A percentile compares a stretch with the other conserved stretches of the same genome.
Evolutionary conservation across 2,797 vertebrate genomes (phyloP).

Genomic region (Syncerus caffer): DNA sequence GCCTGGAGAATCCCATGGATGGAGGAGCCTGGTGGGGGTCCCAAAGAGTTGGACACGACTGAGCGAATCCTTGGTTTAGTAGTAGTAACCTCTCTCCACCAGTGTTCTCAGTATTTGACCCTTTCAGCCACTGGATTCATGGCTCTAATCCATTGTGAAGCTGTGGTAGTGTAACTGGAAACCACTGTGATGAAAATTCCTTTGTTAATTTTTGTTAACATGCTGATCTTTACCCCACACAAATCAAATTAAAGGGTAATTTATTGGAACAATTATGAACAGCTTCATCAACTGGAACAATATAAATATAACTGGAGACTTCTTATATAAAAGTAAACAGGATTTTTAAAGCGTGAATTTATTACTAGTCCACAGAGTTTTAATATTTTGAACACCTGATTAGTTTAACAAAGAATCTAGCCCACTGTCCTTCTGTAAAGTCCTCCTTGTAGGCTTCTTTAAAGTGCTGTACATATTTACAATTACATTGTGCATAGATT

Average conservation of each 20-base stretch:
- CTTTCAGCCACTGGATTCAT: background rate
- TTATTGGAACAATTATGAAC: background rate
- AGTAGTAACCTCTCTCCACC: background rate
- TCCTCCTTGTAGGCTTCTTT: conserved; percentile 81
- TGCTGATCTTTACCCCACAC: background rate
- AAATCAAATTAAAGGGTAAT: background rate
- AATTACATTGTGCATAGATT: conserved; percentile 83
- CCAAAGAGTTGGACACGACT: too few species aligned
- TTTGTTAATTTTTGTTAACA: background rate
- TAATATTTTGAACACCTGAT: conserved; percentile 78
- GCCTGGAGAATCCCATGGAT: too few species aligned
- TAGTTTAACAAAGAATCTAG: conserved; percentile 79
- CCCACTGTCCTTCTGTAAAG: conserved; percentile 79
- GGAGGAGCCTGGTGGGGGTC: too few species aligned
- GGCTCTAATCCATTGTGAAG: background rate
- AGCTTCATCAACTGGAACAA: background rate
- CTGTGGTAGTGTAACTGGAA: background rate
- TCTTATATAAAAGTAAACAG: background rate
- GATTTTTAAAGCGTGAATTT: conserved; percentile 51
- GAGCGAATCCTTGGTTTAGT: too few species aligned
- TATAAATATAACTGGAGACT: background rate
- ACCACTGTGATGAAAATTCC: background rate
- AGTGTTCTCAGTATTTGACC: background rate
- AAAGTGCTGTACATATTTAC: conserved; percentile 84
- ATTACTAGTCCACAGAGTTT: conserved; percentile 82